Base-by-base conservation (phyloP, 2,113 vertebrate genomes). In the Barbus barbus region DNA sequence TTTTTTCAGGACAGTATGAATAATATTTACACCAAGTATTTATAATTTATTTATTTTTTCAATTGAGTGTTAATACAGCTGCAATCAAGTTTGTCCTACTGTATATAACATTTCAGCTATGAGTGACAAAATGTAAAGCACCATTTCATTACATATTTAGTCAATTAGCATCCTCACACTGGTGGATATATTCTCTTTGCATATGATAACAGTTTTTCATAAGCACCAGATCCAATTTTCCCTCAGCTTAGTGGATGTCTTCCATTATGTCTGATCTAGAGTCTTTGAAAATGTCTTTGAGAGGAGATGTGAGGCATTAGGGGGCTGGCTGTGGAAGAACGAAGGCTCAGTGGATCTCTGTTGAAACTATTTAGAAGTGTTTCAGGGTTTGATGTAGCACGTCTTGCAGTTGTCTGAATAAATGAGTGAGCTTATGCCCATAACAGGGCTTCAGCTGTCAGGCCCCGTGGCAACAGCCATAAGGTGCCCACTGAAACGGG, bases 381-480 rank as follows among this genome's bases (percentile, higher is more conserved):
- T 90, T 92, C 90, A 88, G 87, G 75, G 61, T 78, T 58, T 56
- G 36, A 69, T 28, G 9, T 63, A 77, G 71, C 65, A 69, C 38
- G 74, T 22, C 44, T 75, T 41, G 26, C 51, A 58, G 53, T 53
- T 33, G 91, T 91, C 88, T 75, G 0, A 78, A 76, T 81, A 65
- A 60, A 46, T 9, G 26, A 22, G 80, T 9, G 18, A 24, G 80
- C 31, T 63, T 41, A 65, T 28, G 44, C 58, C 20, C 28, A 41
- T n/a, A 28, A 65, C 9, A 38, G 24, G 36, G 20, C 72, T 53
- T 65, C 28, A 56, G 73, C 38, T 83, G 71, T 74, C 26, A 28
- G 33, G 18, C 18, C 13, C 78, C 75, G 73, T 82, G 79, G 56
- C 60, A 63, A 26, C 22, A 76, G 16, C 58, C 53, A 71, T 44